Conservation (phyloP, 1,140 invertebrate genomes). For the Leptoteleia sp. region DNA sequence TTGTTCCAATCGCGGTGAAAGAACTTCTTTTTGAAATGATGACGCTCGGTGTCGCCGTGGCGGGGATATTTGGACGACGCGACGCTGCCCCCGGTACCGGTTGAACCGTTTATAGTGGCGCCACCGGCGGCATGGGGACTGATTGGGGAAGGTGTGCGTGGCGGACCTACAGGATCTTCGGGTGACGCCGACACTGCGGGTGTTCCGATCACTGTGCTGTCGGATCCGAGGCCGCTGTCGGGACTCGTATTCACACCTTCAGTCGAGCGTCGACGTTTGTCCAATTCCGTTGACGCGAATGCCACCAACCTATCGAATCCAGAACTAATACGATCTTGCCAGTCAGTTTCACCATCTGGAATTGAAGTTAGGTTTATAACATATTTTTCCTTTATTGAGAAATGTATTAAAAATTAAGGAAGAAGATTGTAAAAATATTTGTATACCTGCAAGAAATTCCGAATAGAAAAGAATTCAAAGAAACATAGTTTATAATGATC, state of each 20-base stretch:
- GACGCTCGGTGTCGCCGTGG: constrained; percentile 82
- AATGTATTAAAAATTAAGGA: no score
- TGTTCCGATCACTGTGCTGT: constrained; percentile 82
- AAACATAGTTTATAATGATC: no score
- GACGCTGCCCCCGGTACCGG: constrained; percentile 76
- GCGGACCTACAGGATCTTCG: constrained; percentile 82
- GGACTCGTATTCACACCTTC: constrained; percentile 89
- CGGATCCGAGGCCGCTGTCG: constrained; percentile 89
- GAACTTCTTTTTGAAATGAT: constrained; percentile 91
- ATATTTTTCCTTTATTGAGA: no score
- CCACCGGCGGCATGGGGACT: constrained; percentile 80
- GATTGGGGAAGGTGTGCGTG: constrained; percentile 86
- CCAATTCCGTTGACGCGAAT: constrained; percentile 91
- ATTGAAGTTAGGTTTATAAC: constrained; percentile 42
- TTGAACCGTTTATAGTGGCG: constrained; percentile 49
- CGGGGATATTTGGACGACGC: constrained; percentile 84
- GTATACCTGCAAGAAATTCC: no score
- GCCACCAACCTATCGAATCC: constrained; percentile 93
- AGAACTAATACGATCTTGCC: constrained; percentile 92
- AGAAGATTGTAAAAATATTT: no score
- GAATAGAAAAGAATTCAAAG: no score
- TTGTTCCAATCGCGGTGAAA: constrained; percentile 86
- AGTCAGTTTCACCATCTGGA: constrained; percentile 85
- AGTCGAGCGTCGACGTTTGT: constrained; percentile 89
- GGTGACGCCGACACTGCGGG: constrained; percentile 82